Base-by-base conservation (phyloP, 2,797 vertebrate genomes). In the Cirrhinus molitorella region DNA sequence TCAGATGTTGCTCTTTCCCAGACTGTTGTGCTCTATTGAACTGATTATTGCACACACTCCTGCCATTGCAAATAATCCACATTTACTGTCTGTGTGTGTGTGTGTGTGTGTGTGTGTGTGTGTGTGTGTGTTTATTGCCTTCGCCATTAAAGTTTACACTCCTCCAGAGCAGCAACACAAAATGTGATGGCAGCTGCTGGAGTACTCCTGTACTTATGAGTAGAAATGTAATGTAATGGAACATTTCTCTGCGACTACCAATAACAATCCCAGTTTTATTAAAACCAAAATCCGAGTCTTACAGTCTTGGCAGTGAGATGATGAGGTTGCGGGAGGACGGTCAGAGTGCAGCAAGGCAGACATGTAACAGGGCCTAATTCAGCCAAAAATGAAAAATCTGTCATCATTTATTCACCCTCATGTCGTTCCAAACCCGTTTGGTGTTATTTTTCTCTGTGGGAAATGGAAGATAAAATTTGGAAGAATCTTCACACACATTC, bases 41-140 rank as follows among this genome's bases (percentile, higher is more conserved):
- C 61, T 92, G 94, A 94, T 93, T 92, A 93, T 92, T 91, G 89
- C 93, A 92, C 92, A 92, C 89, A 90, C 88, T 89, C 89, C 90
- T 86, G 85, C 83, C 57, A 90, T 47, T 91, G 92, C 90, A 94
- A 91, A 95, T 92, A 92, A 92, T 91, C 88, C 87, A 82, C 16
- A 73, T 83, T 85, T 89, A 89, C 25, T n/a, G 28, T n/a, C n/a
- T n/a, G n/a, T n/a, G n/a, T 7, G 25, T 47, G 68, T 59, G n/a
- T 57, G 49, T 68, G 78, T 67, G 23, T 10, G 45, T 67, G 14
- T 57, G n/a, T 72, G 63, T n/a, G 59, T 59, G 55, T 49, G 43
- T 51, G 45, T 53, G 63, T 65, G 51, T 13, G 19, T 19, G 40
- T 70, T 70, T 14, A 81, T 23, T 61, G 16, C 10, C 63, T 43